These are phyloP conservation scores for Cotesia chilonis DNA, from an alignment of 1,140 invertebrate genomes.

Conservation along the genomic window DNA sequence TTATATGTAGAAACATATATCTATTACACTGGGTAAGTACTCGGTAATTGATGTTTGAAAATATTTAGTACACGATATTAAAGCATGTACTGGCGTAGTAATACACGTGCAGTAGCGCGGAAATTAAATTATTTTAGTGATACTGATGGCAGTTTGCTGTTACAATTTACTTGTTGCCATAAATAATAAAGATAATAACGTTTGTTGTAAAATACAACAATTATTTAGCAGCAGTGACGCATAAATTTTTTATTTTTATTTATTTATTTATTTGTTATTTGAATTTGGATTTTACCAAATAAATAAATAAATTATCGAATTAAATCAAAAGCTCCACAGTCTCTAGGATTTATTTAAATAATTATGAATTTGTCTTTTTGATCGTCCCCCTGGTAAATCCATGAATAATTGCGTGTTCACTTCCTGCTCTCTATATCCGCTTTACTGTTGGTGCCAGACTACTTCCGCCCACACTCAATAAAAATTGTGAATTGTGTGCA, in stretches of 20 bases:
- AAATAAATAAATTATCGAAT: no score
- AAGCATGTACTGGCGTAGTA: constrained; percentile 15
- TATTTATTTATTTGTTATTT: no score
- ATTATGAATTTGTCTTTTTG: constrained; percentile 17
- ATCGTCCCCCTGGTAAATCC: constrained; percentile 22
- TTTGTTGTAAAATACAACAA: no score
- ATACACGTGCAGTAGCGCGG: constrained; percentile 21
- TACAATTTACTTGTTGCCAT: constrained; percentile 1
- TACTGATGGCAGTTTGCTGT: constrained; percentile 5
- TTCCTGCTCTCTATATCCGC: constrained; percentile 35
- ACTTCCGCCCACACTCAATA: constrained; percentile 38
- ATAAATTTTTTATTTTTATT: no score
- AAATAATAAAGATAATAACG: background rate
- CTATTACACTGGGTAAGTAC: no score
- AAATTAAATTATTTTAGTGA: constrained; percentile 36
- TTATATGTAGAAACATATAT: no score
- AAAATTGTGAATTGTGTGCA: constrained; percentile 28
- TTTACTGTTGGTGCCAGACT: constrained; percentile 26
- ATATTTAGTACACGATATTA: background rate
- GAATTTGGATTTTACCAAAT: no score
- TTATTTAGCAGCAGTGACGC: no score
- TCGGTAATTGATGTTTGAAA: background rate
- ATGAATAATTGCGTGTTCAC: constrained; percentile 39
- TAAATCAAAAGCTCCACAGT: no score
- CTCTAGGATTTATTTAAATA: background rate